These are phyloP conservation scores for Nycticryphes semicollaris DNA, from an alignment of 2,113 vertebrate species.

Conservation along the genomic window DNA sequence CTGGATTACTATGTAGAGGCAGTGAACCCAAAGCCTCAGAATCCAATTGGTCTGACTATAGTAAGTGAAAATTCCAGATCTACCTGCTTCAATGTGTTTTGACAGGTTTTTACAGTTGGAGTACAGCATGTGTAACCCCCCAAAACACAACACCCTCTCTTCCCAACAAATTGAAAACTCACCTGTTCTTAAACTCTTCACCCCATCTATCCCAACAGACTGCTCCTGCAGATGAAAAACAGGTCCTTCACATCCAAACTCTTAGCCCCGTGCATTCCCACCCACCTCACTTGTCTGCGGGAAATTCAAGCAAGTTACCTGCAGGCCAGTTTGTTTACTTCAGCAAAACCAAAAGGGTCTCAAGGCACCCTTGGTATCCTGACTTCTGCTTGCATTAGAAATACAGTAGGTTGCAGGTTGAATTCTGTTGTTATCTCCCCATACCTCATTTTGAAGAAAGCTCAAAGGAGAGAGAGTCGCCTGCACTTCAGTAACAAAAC, in stretches of 20 bases:
- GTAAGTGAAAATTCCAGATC: neutral
- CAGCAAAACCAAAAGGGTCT: neutral
- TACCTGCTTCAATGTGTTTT: neutral
- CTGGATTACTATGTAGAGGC: neutral
- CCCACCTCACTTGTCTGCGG: neutral
- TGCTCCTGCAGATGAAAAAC: neutral
- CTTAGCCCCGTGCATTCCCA: neutral
- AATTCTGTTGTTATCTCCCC: neutral
- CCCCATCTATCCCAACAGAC: neutral
- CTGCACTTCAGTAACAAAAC: neutral
- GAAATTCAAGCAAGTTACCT: neutral
- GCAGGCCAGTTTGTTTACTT: neutral
- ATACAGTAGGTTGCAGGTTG: fast-evolving
- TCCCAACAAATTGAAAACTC: neutral
- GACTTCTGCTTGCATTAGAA: neutral
- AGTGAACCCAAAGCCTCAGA: neutral
- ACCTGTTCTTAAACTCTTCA: neutral
- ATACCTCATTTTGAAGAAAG: neutral
- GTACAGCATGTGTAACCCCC: neutral
- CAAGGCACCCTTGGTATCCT: fast-evolving
- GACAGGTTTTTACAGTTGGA: neutral
- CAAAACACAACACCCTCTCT: neutral
- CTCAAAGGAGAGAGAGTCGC: neutral
- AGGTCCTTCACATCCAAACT: neutral
- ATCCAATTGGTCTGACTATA: neutral